Evolutionary conservation across 2,888 invertebrate species (phyloP).

Genomic region (Eucriotettix oculatus): DNA sequence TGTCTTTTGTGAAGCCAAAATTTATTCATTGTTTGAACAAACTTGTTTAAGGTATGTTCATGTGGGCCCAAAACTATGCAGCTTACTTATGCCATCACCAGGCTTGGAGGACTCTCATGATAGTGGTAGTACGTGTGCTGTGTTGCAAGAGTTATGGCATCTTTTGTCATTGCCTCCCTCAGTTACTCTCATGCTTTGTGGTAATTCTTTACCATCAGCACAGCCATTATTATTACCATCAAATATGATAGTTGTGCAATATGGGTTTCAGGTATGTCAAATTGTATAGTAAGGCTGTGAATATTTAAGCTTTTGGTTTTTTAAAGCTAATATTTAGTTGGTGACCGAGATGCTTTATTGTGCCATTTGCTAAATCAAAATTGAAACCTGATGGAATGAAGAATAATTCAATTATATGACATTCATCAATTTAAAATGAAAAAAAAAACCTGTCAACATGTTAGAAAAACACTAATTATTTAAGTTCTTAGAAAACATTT

Average conservation of each 20-base stretch:
- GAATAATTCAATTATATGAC: too few relatives aligned
- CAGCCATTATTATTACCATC: slow-evolving; percentile 25
- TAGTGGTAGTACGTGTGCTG: slow-evolving; percentile 11
- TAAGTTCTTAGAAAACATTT: too few relatives aligned
- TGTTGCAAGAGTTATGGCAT: slow-evolving; percentile 26
- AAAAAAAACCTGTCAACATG: too few relatives aligned
- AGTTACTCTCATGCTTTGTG: slow-evolving; percentile 27
- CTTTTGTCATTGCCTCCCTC: slow-evolving; percentile 25
- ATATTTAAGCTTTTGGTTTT: too few relatives aligned
- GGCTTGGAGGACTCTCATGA: slow-evolving; percentile 25
- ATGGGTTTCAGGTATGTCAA: slow-evolving; percentile 35
- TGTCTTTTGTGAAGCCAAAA: too few relatives aligned
- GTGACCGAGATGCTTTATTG: too few relatives aligned
- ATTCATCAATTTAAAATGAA: too few relatives aligned
- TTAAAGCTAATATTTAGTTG: too few relatives aligned
- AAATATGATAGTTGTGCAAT: slow-evolving; percentile 36
- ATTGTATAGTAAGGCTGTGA: neutral
- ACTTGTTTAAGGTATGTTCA: slow-evolving; percentile 29
- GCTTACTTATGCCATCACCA: slow-evolving; percentile 28
- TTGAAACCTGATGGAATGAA: too few relatives aligned
- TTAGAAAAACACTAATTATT: too few relatives aligned
- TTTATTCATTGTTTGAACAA: too few relatives aligned
- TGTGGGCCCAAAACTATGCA: slow-evolving; percentile 37
- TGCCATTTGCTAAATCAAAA: too few relatives aligned
- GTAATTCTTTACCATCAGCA: slow-evolving; percentile 26